Evolutionary conservation across 2,113 vertebrate genomes (phyloP).

Genomic region (Sialia sialis): DNA sequence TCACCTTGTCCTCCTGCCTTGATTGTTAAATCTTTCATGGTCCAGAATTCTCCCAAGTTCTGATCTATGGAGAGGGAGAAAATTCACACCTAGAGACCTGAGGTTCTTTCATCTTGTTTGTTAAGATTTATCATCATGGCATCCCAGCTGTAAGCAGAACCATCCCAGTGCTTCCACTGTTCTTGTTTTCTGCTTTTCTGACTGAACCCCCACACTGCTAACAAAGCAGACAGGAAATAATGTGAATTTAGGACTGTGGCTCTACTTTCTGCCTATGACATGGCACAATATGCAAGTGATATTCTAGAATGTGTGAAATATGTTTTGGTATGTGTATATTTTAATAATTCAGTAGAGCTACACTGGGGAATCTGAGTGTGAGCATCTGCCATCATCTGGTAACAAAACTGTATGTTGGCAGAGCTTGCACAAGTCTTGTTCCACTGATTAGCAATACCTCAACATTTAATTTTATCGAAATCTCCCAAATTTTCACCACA

Average conservation of each 20-base stretch:
- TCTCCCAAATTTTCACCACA: not conserved
- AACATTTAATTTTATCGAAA: not conserved
- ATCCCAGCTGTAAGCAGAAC: not conserved
- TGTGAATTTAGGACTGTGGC: not conserved
- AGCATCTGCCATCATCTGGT: not conserved
- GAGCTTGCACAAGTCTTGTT: not conserved
- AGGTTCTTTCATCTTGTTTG: not conserved
- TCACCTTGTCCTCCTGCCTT: not conserved
- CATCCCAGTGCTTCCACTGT: not conserved
- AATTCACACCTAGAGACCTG: not conserved
- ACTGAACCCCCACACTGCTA: not conserved
- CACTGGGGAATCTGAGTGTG: not conserved
- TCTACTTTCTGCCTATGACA: not conserved
- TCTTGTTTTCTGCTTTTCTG: not conserved
- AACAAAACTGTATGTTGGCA: not conserved
- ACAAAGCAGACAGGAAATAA: not conserved
- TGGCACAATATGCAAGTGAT: not conserved
- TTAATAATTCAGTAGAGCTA: not conserved
- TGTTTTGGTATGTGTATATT: not conserved
- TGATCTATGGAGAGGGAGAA: not conserved
- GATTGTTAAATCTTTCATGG: not conserved
- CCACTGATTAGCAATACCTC: not conserved
- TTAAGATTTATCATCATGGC: not conserved
- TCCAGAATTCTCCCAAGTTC: not conserved
- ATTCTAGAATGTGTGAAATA: not conserved